phyloP scores from a whole-genome alignment of 2,113 vertebrate genomes.

The Boulengeromyrus knoepffleri region DNA sequence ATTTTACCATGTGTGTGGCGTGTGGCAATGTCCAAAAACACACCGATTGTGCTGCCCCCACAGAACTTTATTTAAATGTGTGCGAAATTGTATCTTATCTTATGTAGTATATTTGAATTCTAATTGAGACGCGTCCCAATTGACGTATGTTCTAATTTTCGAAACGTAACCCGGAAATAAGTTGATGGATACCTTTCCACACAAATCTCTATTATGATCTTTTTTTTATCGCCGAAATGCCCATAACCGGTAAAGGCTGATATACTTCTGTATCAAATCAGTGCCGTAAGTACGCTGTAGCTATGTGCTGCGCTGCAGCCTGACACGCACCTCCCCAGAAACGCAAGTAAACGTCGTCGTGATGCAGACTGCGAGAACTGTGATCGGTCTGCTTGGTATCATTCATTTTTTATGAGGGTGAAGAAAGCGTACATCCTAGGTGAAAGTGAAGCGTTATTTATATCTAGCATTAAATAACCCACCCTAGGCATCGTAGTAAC shows the following conservation, averaged over 20 bases:
- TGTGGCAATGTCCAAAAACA: not conserved
- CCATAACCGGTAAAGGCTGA: not conserved
- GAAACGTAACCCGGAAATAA: not conserved
- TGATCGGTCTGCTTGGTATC: not conserved
- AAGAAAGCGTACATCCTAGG: not conserved
- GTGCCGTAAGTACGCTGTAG: not conserved
- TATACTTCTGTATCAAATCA: not conserved
- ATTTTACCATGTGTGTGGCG: not conserved
- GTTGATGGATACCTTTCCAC: not conserved
- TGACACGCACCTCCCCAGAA: not conserved
- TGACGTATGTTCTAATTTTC: not conserved
- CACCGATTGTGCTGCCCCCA: too few species aligned
- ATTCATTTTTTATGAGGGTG: not conserved
- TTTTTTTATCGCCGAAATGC: not conserved
- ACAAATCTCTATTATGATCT: not conserved
- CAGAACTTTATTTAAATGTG: not conserved
- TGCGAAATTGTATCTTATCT: not conserved
- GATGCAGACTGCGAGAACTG: not conserved
- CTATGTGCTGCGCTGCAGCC: not conserved
- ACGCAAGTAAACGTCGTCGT: not conserved
- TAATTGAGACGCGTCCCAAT: not conserved
- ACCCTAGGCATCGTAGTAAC: not conserved
- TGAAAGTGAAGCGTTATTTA: not conserved
- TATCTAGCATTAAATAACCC: not conserved
- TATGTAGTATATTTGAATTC: not conserved